phyloP scores from a whole-genome alignment of 2,888 invertebrate species.

The Chaetoderma sp. region DNA sequence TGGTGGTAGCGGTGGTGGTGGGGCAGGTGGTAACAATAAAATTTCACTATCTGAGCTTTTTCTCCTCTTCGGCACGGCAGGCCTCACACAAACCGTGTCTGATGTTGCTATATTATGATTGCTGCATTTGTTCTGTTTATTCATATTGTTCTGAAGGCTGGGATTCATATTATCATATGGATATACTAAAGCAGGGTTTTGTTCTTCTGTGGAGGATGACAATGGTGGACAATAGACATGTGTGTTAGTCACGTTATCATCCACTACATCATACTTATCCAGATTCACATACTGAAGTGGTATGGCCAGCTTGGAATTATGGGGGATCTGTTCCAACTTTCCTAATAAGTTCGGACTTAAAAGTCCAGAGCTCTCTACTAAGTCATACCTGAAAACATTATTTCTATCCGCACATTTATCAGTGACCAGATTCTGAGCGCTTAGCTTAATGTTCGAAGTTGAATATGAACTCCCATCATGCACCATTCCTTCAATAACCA shows the following conservation, averaged over 20 bases:
- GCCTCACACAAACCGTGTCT: neutral
- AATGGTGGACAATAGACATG: neutral
- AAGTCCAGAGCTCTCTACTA: neutral
- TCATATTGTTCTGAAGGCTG: neutral
- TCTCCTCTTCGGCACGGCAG: neutral
- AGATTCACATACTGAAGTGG: conserved; percentile 61
- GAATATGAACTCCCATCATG: neutral
- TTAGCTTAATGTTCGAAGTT: too few relatives aligned
- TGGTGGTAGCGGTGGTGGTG: neutral
- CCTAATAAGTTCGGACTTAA: conserved; percentile 49
- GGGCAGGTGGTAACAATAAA: too few relatives aligned
- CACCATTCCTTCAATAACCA: neutral
- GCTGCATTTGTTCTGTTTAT: neutral
- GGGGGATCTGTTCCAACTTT: conserved; percentile 50
- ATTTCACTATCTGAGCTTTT: too few relatives aligned
- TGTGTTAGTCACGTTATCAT: conserved; percentile 49
- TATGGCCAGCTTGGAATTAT: conserved; percentile 45
- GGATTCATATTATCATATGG: conserved; percentile 19
- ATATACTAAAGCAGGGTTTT: neutral
- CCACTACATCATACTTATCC: conserved; percentile 50
- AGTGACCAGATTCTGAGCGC: neutral
- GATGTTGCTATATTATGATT: neutral
- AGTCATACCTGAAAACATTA: too few relatives aligned
- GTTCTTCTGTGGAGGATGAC: too few relatives aligned
- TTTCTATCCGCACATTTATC: neutral